Conservation (phyloP, 2,113 vertebrate species). For the Deroptyus accipitrinus region DNA sequence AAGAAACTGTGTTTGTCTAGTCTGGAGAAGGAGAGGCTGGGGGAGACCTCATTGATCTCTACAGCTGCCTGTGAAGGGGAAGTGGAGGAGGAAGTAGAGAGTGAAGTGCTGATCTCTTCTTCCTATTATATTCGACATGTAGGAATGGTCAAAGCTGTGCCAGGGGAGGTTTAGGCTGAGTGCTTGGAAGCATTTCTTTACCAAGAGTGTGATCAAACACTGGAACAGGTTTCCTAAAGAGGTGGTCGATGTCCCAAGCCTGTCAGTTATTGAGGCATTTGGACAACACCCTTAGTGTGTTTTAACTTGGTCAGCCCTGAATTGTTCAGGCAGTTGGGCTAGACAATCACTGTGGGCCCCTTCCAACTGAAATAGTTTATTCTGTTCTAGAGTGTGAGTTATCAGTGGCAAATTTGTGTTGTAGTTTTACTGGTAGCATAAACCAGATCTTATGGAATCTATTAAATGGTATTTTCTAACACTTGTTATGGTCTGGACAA, state of each 20-base stretch:
- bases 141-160: background rate
- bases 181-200: background rate
- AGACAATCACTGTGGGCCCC: background rate
- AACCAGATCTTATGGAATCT: background rate
- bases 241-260: rapidly evolving
- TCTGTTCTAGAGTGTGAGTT: background rate
- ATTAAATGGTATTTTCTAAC: background rate
- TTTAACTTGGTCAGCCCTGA: background rate
- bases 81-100: background rate
- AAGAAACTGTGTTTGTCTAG: background rate
- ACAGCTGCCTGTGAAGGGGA: background rate
- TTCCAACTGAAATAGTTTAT: background rate
- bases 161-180: background rate
- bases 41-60: rapidly evolving
- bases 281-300: no score
- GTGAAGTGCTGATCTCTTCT: background rate
- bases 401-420: background rate
- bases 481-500: background rate
- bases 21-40: background rate
- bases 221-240: background rate
- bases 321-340: background rate
- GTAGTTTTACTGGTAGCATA: background rate
- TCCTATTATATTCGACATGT: rapidly evolving
- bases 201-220: rapidly evolving
- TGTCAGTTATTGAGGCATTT: background rate